phyloP scores from a whole-genome alignment of 2,113 vertebrate genomes.

The Neogobius melanostomus region DNA sequence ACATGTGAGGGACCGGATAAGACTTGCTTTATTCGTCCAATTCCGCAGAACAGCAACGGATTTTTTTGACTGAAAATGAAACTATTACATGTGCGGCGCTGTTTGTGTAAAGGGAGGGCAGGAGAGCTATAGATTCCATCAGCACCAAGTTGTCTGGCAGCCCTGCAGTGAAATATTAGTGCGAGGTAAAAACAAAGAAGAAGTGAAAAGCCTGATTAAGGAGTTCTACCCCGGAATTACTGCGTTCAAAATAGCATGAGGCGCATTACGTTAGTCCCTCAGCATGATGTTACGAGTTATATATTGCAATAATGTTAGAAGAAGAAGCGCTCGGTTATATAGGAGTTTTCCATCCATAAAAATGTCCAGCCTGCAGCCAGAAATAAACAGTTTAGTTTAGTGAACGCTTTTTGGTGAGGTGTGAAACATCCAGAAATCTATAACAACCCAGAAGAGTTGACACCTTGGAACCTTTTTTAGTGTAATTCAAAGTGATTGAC shows the following conservation, averaged over 20 bases:
- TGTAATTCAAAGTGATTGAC: too few relatives aligned
- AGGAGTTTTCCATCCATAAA: too few relatives aligned
- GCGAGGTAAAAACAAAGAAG: background rate
- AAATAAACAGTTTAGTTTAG: too few relatives aligned
- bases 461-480: too few relatives aligned
- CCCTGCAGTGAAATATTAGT: background rate
- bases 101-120: background rate
- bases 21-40: background rate
- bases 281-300: background rate
- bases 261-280: background rate
- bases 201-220: background rate
- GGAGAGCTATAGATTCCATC: background rate
- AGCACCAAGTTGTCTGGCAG: background rate
- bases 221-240: too few relatives aligned
- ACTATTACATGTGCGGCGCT: background rate
- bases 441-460: too few relatives aligned
- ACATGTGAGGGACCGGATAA: constrained; percentile 9
- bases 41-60: background rate
- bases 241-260: background rate
- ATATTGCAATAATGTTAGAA: background rate
- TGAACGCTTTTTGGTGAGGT: too few relatives aligned
- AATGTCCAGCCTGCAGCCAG: too few relatives aligned
- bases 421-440: too few relatives aligned
- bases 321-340: too few relatives aligned
- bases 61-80: background rate